Evolutionary conservation across 2,888 invertebrate species (phyloP), one percentile per base, ranked within the genome.

Genomic region (Lampropteryx suffumata): DNA sequence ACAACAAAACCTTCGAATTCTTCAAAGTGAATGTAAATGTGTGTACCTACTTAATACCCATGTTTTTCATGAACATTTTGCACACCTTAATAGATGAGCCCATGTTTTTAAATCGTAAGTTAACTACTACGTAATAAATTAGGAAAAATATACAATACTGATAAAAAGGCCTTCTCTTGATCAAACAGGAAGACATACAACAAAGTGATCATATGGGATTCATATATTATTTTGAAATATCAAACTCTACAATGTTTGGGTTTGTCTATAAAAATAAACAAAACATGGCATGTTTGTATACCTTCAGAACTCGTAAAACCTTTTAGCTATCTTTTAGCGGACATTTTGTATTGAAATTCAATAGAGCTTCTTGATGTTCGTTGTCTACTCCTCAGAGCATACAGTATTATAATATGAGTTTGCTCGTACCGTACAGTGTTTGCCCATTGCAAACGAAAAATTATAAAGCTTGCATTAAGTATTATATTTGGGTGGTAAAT

Each of bases 341-440:
- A 50, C 55, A 17, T 69, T 72, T 70, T 65, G 63, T 64, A 68
- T 70, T 67, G 70, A 70, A 74, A 74, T 74, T 69, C 74, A 73
- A 78, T 78, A 76, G 67, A 56, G 57, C 61, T 55, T 47, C 59
- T 61, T 65, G 61, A 13, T 32, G 33, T 33, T 24, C 41, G 17
- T 12, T 39, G 27, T 46, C 36, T 36, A 37, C 37, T 47, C 14
- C 36, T 10, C 21, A 39, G 39, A 45, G 45, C 45, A 37, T 21
- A 37, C 40, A 44, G 35, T 47, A 66, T 67, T 64, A 55, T 34
- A 50, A 42, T 58, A 56, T 48, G 51, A 58, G 36, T 50, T 46
- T 53, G 34, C 48, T 57, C 59, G 60, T 57, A 63, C 55, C 66
- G 56, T 67, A 50, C 58, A 54, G 47, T 73, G 73, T 76, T 74